Evolutionary conservation across 2,113 vertebrate species (phyloP).

Genomic region (Oryzias curvinotus): DNA sequence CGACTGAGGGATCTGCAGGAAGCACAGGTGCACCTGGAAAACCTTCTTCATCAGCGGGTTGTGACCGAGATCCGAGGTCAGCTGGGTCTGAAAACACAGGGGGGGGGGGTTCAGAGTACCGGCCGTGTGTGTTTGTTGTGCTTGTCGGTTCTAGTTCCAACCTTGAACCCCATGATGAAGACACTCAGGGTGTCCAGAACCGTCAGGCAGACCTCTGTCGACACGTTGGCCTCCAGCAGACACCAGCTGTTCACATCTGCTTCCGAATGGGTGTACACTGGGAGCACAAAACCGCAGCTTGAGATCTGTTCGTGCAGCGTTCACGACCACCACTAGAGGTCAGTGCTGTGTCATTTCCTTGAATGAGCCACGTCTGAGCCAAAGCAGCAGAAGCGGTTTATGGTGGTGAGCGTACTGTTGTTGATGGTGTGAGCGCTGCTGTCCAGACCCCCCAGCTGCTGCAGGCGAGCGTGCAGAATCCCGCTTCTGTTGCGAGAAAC

Average conservation of each 20-base stretch:
- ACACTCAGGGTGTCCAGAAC: constrained; percentile 91
- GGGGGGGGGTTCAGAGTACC: not conserved
- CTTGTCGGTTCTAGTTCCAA: constrained; percentile 36
- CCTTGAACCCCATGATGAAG: constrained; percentile 97
- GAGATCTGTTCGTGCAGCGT: not conserved
- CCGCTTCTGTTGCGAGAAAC: constrained; percentile 98
- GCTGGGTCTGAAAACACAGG: constrained; percentile 82
- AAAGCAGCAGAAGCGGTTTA: not conserved
- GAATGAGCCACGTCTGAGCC: not conserved
- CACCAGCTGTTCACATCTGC: constrained; percentile 91
- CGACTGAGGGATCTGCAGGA: constrained; percentile 96
- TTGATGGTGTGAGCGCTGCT: constrained; percentile 95
- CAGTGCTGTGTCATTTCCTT: not conserved
- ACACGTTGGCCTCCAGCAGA: constrained; percentile 91
- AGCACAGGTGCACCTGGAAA: constrained; percentile 94
- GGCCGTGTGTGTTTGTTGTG: no score
- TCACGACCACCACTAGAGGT: constrained; percentile 5
- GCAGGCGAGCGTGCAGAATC: constrained; percentile 93
- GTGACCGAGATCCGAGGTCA: constrained; percentile 89
- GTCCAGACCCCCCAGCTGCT: constrained; percentile 94
- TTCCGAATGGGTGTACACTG: constrained; percentile 91
- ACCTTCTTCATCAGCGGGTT: constrained; percentile 99
- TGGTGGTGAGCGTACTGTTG: constrained; percentile 81
- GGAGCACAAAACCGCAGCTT: constrained; percentile 17
- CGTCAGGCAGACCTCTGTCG: constrained; percentile 95